These are phyloP conservation scores for Orchesellides sinensis DNA, from an alignment of 2,888 invertebrate species.

Conservation along the genomic window DNA sequence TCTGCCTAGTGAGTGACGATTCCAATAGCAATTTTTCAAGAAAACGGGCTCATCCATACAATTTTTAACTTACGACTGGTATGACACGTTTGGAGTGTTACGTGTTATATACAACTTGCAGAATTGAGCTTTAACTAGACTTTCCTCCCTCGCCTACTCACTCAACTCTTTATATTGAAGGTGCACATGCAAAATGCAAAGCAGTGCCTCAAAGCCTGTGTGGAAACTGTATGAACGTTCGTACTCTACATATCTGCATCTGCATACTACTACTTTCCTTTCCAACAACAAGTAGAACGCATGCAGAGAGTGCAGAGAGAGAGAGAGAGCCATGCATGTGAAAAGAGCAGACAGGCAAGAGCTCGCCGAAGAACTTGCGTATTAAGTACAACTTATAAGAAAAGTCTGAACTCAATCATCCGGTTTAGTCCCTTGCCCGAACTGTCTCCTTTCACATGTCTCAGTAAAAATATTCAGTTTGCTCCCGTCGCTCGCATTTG, in stretches of 20 bases:
- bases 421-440: conserved; percentile 54
- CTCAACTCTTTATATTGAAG: background rate
- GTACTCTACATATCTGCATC: background rate
- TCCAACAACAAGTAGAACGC: background rate
- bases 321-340: background rate
- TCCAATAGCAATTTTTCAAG: background rate
- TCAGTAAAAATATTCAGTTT: background rate
- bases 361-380: conserved; percentile 41
- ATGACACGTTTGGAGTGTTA: background rate
- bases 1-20: background rate
- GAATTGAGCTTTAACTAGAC: no score
- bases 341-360: conserved; percentile 1
- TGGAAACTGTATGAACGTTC: background rate
- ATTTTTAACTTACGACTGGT: background rate
- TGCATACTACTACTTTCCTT: background rate
- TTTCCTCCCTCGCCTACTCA: background rate
- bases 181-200: background rate
- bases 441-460: conserved; percentile 48
- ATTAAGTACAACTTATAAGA: conserved; percentile 52
- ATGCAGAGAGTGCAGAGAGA: background rate
- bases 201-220: background rate
- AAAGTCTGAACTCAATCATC: conserved; percentile 52
- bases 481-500: background rate
- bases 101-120: no score
- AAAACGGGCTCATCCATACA: background rate